phyloP scores from a whole-genome alignment of 2,797 vertebrate species.

The Ceyx erithaca region DNA sequence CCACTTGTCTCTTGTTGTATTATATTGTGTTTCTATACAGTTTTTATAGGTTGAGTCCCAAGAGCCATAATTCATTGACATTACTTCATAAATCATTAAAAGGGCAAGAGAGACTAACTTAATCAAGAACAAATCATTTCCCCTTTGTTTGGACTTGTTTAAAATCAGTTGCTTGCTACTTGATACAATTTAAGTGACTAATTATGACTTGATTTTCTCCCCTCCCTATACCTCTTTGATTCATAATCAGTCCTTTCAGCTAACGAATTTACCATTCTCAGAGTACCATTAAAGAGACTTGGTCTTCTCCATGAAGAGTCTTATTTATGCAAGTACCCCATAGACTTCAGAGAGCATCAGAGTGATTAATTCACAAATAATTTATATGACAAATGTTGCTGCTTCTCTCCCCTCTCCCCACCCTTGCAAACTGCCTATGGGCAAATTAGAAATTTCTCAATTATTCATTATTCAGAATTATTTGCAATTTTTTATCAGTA shows the following conservation, averaged over 20 bases:
- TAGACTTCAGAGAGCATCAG: slow-evolving; percentile 6
- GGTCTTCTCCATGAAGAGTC: neutral
- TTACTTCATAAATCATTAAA: slow-evolving; percentile 61
- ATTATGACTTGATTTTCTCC: slow-evolving; percentile 63
- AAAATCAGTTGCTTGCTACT: slow-evolving; percentile 55
- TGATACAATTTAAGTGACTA: slow-evolving; percentile 56
- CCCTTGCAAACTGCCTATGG: neutral
- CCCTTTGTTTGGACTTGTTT: slow-evolving; percentile 54
- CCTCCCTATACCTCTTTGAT: slow-evolving; percentile 49
- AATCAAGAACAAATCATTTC: slow-evolving; percentile 39
- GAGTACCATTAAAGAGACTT: slow-evolving; percentile 9
- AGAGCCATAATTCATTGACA: slow-evolving; percentile 58
- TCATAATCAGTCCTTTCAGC: slow-evolving; percentile 54
- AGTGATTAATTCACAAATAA: slow-evolving; percentile 68
- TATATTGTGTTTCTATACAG: neutral
- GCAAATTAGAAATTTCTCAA: neutral
- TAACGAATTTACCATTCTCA: slow-evolving; percentile 48
- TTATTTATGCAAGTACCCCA: slow-evolving; percentile 17
- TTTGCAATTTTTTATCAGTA: neutral
- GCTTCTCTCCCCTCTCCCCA: neutral
- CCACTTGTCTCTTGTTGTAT: neutral
- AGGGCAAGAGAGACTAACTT: slow-evolving; percentile 50
- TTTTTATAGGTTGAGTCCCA: slow-evolving; percentile 42
- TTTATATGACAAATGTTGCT: slow-evolving; percentile 46
- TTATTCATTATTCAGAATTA: slow-evolving; percentile 24